These are phyloP conservation scores for Plebejus anna DNA, from an alignment of 2,888 invertebrate genomes.

Conservation along the genomic window DNA sequence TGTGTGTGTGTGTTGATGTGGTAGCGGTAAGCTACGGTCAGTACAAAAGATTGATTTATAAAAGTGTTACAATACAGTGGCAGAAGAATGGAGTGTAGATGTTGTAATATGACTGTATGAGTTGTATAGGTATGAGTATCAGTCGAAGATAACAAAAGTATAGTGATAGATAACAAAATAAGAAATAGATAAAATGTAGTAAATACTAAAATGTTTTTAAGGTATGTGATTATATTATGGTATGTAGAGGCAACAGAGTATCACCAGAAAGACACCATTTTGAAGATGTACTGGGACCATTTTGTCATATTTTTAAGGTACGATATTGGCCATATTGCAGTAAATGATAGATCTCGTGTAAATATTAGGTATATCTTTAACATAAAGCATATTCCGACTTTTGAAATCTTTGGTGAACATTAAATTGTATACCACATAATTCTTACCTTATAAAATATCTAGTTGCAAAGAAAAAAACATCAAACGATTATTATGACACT, in stretches of 20 bases:
- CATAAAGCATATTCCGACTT: too few relatives aligned
- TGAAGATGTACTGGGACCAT: not conserved
- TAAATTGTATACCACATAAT: conserved; percentile 29
- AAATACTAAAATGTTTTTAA: not conserved
- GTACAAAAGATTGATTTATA: conserved; percentile 66
- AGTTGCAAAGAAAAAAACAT: conserved; percentile 46
- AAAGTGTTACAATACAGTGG: conserved; percentile 51
- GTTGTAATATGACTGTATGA: not conserved
- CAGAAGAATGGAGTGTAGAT: not conserved
- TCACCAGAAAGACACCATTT: too few relatives aligned
- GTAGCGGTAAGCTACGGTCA: conserved; percentile 43
- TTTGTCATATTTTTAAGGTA: too few relatives aligned
- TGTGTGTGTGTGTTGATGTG: too few relatives aligned
- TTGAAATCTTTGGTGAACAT: too few relatives aligned
- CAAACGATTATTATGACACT: conserved; percentile 58
- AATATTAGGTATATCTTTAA: not conserved
- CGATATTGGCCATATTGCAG: not conserved
- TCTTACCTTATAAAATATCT: conserved; percentile 38
- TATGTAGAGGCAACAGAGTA: too few relatives aligned
- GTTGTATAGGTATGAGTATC: not conserved
- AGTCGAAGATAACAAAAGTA: not conserved
- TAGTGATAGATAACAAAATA: not conserved
- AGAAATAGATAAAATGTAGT: not conserved
- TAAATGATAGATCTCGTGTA: not conserved
- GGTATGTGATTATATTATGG: too few relatives aligned